Conservation (phyloP, 92 coral and sea anemone species). For the Epizoanthus stellaris region DNA sequence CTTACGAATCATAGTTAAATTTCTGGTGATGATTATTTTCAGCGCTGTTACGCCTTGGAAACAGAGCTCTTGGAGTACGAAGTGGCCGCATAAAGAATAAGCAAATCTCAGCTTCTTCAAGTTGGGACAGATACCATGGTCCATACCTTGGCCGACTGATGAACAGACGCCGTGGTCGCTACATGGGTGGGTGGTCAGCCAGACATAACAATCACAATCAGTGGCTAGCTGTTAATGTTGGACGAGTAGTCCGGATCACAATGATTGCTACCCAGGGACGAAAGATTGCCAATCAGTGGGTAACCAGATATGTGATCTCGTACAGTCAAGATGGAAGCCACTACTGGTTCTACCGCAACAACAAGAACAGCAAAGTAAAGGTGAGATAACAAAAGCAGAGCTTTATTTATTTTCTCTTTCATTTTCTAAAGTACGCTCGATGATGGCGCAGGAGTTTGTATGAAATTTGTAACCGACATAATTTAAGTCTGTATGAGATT, state of each 20-base stretch:
- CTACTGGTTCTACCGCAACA: slow-evolving; percentile 53
- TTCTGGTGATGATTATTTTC: background rate
- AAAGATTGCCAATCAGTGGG: slow-evolving; percentile 70
- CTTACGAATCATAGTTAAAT: background rate
- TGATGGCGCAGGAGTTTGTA: no score
- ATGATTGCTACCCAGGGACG: slow-evolving; percentile 90
- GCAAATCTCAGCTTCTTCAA: slow-evolving; percentile 77
- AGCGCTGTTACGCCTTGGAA: slow-evolving; percentile 77
- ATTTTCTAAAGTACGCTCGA: no score
- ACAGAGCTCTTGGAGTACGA: slow-evolving; percentile 70
- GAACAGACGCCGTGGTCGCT: slow-evolving; percentile 65
- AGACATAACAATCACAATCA: slow-evolving; percentile 83
- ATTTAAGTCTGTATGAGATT: no score
- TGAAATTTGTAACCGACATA: no score
- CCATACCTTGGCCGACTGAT: slow-evolving; percentile 77
- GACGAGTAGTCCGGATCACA: slow-evolving; percentile 66
- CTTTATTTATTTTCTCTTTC: no score
- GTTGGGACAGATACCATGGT: slow-evolving; percentile 69
- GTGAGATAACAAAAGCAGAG: background rate
- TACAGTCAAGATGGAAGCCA: slow-evolving; percentile 83
- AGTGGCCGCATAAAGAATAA: slow-evolving; percentile 80
- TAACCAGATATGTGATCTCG: slow-evolving; percentile 63
- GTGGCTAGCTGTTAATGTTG: slow-evolving; percentile 82
- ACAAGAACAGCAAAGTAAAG: slow-evolving; percentile 34
- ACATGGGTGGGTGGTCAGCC: slow-evolving; percentile 90